Evolutionary conservation across 2,888 invertebrate genomes (phyloP), one percentile per base, ranked within the genome.

Genomic region (Melipona beecheii): DNA sequence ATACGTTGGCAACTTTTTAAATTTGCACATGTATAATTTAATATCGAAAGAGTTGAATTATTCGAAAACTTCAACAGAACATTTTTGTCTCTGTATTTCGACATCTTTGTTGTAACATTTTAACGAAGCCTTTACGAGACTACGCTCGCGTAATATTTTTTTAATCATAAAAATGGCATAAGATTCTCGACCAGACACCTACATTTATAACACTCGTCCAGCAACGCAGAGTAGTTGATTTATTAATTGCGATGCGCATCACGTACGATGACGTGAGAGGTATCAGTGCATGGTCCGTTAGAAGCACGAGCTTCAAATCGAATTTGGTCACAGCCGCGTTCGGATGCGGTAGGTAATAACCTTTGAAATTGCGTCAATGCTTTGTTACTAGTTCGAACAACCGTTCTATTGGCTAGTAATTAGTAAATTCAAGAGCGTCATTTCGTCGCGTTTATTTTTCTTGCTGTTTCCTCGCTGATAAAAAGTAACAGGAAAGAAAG

Each of bases 231-330:
- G 4, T 27, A 49, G 13, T 66, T 56, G 60, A 27, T 72, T 43
- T 71, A 68, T 72, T 72, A 81, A 79, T 72, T 76, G 54, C 64
- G 31, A 81, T 36, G 50, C 75, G 71, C 24, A 31, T 71, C 81
- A 66, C 81, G 81, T 66, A 54, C 31, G 31, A 81, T 71, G 72
- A 69, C 50, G 43, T 9, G 36, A 60, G 66, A 54, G 60, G 71
- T 72, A 75, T 82, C 81, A 21, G n/a, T 56, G 66, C 71, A 54
- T 36, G 65, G 66, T 49, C 70, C 49, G 82, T 54, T 70, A 66
- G 74, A 75, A 43, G 27, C 27, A 62, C 17, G 21, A 60, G 62
- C 70, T 65, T 74, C 64, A 27, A 81, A 73, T 74, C 58, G 58
- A 82, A 82, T 82, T 70, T 60, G 62, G 68, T 71, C 31, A 24